A percentile compares a stretch with the other conserved stretches of the same genome.
Conservation (phyloP, 92 coral and sea anemone species). For the Desmophyllum pertusum region DNA sequence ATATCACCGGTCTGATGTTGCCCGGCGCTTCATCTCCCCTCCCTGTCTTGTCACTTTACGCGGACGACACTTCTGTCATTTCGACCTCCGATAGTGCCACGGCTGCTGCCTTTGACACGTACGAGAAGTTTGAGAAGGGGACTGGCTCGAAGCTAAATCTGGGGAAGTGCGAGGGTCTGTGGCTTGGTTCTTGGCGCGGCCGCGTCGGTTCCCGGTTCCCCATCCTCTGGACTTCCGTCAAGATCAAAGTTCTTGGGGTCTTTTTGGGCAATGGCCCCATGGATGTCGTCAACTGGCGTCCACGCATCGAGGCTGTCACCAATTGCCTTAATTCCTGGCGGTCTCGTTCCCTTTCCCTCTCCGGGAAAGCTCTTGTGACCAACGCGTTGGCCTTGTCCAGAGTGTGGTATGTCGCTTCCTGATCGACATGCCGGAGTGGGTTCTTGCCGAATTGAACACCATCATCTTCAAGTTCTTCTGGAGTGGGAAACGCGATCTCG, state of each 20-base stretch:
- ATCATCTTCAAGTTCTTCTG: constrained; percentile 32
- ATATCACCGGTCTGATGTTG: constrained; percentile 28
- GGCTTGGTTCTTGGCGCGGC: constrained; percentile 53
- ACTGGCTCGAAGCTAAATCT: constrained; percentile 58
- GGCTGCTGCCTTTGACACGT: constrained; percentile 24
- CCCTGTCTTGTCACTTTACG: constrained; percentile 36
- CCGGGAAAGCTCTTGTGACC: constrained; percentile 41
- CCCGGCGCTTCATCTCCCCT: constrained; percentile 2
- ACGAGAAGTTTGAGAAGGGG: constrained; percentile 47
- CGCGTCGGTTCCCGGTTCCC: constrained; percentile 34
- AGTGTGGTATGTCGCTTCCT: constrained; percentile 49
- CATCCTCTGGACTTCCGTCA: constrained; percentile 38
- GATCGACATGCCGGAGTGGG: constrained; percentile 19
- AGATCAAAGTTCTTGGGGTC: constrained; percentile 37
- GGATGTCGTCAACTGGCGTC: constrained; percentile 44
- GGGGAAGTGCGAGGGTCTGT: constrained; percentile 48
- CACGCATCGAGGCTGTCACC: constrained; percentile 13
- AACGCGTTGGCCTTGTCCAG: constrained; percentile 34
- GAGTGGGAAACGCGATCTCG: constrained; percentile 23
- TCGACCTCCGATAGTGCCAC: constrained; percentile 40
- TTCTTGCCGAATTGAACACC: neutral
- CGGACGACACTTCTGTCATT: constrained; percentile 60
- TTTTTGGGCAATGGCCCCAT: constrained; percentile 23
- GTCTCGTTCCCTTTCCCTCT: neutral
- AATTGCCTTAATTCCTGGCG: constrained; percentile 31